Percentiles rank a stretch among this genome's conserved stretches.
Evolutionary conservation across 2,888 invertebrate species (phyloP).

Genomic region (Acanthosoma haemorrhoidale): DNA sequence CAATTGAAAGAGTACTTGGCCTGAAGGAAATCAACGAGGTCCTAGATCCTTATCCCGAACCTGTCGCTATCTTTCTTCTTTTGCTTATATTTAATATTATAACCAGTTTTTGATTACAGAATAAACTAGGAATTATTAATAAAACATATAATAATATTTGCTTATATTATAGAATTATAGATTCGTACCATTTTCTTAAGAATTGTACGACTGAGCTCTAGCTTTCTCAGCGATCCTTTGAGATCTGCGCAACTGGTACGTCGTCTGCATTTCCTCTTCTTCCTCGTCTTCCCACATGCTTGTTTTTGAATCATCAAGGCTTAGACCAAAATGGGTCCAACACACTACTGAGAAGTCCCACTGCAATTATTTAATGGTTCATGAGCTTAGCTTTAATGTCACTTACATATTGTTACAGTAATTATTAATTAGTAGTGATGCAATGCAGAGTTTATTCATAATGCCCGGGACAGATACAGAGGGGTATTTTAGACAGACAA

Average conservation of each 20-base stretch:
- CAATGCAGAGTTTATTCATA: background rate
- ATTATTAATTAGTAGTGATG: background rate
- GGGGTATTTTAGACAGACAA: too few species aligned
- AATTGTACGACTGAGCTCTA: background rate
- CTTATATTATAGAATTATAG: too few species aligned
- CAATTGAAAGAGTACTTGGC: too few species aligned
- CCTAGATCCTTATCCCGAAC: too few species aligned
- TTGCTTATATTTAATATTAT: too few species aligned
- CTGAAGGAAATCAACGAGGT: too few species aligned
- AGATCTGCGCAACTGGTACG: background rate
- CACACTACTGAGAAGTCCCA: conserved; percentile 39
- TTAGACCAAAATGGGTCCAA: conserved; percentile 35
- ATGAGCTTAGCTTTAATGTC: background rate
- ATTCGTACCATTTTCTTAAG: background rate
- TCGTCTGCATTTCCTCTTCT: background rate
- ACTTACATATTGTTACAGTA: background rate
- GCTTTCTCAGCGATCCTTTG: conserved; percentile 18
- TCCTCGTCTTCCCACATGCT: background rate
- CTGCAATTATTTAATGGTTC: conserved; percentile 30
- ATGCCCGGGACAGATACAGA: too few species aligned
- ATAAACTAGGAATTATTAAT: too few species aligned
- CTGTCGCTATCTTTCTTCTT: too few species aligned
- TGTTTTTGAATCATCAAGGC: background rate
- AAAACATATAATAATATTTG: too few species aligned
- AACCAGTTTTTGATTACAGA: too few species aligned